Conservation (phyloP, 2,113 vertebrate genomes). For the Percopsis transmontana region DNA sequence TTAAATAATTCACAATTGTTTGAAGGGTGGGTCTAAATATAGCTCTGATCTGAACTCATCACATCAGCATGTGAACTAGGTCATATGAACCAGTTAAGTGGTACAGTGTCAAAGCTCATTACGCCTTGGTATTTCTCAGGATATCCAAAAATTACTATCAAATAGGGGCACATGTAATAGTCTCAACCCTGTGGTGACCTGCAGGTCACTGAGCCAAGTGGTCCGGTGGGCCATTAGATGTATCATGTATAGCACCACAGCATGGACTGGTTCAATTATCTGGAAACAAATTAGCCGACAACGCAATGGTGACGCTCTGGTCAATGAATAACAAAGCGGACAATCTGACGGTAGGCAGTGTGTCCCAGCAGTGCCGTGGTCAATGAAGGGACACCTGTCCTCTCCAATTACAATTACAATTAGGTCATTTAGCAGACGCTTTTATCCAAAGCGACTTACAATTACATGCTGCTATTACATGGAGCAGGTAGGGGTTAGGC, state of each 20-base stretch:
- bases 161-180: background rate
- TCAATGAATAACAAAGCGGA: background rate
- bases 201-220: constrained; percentile 17
- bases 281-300: constrained; percentile 5
- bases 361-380: background rate
- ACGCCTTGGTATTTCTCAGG: constrained; percentile 10
- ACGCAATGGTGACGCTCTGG: background rate
- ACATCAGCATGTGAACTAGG: constrained; percentile 63
- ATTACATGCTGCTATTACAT: too few species aligned
- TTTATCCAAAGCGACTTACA: too few species aligned
- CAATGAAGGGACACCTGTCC: background rate
- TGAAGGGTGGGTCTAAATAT: constrained; percentile 44
- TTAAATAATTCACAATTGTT: constrained; percentile 54
- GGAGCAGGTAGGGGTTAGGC: too few species aligned
- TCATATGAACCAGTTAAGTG: constrained; percentile 41
- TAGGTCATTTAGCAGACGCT: too few species aligned
- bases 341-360: background rate
- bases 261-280: constrained; percentile 15
- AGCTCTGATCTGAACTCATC: constrained; percentile 54
- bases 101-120: constrained; percentile 23
- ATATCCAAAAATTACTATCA: constrained; percentile 4
- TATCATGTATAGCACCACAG: background rate
- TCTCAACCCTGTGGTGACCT: constrained; percentile 6
- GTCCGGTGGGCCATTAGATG: constrained; percentile 25
- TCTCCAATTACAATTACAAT: background rate